phyloP scores from a whole-genome alignment of 2,888 invertebrate genomes.

The Tetragonisca angustula region DNA sequence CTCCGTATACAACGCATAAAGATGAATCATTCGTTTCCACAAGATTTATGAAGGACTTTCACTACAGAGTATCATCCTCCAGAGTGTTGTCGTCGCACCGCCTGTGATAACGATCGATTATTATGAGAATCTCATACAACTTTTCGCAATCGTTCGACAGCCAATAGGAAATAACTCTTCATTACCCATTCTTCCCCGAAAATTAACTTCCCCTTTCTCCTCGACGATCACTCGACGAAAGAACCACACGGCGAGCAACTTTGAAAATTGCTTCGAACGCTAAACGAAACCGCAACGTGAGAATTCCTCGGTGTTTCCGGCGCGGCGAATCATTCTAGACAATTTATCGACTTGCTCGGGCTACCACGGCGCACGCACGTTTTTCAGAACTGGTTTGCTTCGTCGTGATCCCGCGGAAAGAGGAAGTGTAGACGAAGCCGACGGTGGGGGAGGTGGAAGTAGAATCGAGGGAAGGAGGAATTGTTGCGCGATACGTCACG shows the following conservation, averaged over 20 bases:
- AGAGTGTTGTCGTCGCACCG: no score
- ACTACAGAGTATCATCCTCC: no score
- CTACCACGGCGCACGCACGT: constrained; percentile 25
- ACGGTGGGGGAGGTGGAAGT: constrained; percentile 31
- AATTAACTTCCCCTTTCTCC: neutral
- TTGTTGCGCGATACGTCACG: constrained; percentile 71
- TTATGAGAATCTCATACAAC: constrained; percentile 12
- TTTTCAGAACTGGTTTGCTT: constrained; percentile 40
- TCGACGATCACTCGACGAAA: neutral
- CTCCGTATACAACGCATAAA: neutral
- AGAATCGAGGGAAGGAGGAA: constrained; percentile 56
- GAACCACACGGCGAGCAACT: neutral
- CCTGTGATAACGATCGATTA: neutral
- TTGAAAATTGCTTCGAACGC: neutral
- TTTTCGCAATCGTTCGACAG: neutral
- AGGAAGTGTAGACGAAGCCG: constrained; percentile 42
- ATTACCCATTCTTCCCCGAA: constrained; percentile 23
- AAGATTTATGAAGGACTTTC: neutral
- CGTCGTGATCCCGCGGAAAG: constrained; percentile 36
- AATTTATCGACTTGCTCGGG: constrained; percentile 7
- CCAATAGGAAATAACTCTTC: neutral
- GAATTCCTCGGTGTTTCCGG: neutral
- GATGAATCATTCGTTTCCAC: neutral
- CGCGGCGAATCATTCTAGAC: constrained; percentile 11
- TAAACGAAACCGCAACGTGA: neutral